A percentile compares a stretch with the other conserved stretches of the same genome.
These are phyloP conservation scores for Pogonocherus hispidulus DNA, from an alignment of 2,888 invertebrate species.

Conservation along the genomic window DNA sequence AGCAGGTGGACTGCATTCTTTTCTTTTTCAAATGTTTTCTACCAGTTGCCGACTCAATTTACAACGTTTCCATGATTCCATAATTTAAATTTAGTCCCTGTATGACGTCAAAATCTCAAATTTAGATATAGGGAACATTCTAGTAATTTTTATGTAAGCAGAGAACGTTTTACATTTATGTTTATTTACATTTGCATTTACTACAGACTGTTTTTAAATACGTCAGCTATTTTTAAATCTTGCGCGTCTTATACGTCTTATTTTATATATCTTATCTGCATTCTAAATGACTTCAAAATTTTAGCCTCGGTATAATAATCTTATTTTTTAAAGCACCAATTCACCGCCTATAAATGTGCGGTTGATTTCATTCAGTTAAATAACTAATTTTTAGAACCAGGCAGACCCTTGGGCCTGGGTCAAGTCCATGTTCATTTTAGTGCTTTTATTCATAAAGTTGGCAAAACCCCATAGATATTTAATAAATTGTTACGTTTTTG, in stretches of 20 bases:
- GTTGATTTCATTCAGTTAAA: no score
- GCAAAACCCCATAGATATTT: not conserved
- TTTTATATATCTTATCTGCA: no score
- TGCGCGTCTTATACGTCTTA: no score
- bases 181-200: no score
- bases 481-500: not conserved
- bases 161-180: no score
- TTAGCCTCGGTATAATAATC: no score
- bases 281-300: no score
- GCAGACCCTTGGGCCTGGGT: not conserved
- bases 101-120: not conserved
- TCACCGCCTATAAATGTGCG: no score
- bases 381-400: no score
- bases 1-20: not conserved
- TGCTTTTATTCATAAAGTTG: not conserved
- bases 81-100: not conserved
- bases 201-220: no score
- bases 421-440: not conserved
- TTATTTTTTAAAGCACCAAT: no score
- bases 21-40: not conserved
- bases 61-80: not conserved
- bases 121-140: not conserved
- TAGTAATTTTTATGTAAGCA: not conserved
- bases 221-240: no score
- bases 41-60: not conserved